phyloP scores from a whole-genome alignment of 2,888 invertebrate species.

The Brenthis ino region DNA sequence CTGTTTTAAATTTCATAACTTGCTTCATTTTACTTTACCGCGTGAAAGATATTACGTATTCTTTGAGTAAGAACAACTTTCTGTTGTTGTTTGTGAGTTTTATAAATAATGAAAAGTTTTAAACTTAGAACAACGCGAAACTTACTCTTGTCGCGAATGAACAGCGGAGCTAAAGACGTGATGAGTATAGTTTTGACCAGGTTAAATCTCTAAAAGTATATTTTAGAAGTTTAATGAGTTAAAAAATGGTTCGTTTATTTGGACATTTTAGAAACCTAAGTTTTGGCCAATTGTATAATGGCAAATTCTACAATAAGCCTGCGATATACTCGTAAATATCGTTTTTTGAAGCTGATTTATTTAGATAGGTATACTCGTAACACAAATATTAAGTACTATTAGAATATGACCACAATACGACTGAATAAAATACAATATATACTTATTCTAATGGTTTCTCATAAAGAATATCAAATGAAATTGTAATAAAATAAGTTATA shows the following conservation, averaged over 20 bases:
- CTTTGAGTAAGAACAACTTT: slow-evolving; percentile 26
- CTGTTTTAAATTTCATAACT: slow-evolving; percentile 35
- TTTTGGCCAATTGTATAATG: no score
- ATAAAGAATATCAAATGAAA: neutral
- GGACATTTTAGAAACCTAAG: no score
- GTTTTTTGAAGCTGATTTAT: no score
- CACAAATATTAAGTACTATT: neutral
- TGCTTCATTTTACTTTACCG: slow-evolving; percentile 30
- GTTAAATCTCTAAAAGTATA: slow-evolving; percentile 6
- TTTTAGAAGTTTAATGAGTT: neutral
- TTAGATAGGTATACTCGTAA: no score
- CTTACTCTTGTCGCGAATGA: slow-evolving; percentile 12
- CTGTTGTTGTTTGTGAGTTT: slow-evolving; percentile 29
- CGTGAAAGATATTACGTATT: slow-evolving; percentile 32
- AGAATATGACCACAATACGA: neutral
- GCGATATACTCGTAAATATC: no score
- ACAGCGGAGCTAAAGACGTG: slow-evolving; percentile 21
- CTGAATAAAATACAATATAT: no score
- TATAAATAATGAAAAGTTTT: slow-evolving; percentile 31
- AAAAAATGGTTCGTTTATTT: no score
- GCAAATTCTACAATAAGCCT: no score
- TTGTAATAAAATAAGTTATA: slow-evolving; percentile 25
- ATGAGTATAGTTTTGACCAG: slow-evolving; percentile 13
- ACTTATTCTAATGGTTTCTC: neutral
- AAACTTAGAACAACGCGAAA: slow-evolving; percentile 22